These are phyloP conservation scores for Rhinoderma darwinii DNA, from an alignment of 2,113 vertebrate species.

Conservation along the genomic window DNA sequence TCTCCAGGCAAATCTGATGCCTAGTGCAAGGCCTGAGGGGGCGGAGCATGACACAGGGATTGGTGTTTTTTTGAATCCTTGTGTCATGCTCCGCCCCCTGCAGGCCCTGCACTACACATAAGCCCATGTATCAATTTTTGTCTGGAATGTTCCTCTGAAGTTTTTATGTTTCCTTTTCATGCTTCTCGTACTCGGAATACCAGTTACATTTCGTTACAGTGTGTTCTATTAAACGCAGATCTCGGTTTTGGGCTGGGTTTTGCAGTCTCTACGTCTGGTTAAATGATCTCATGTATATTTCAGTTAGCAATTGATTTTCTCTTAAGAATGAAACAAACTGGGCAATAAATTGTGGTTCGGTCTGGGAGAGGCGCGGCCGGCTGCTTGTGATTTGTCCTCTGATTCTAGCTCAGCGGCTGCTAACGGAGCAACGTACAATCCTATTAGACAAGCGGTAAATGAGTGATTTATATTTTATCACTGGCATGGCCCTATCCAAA, in stretches of 20 bases:
- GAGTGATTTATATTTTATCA: not conserved
- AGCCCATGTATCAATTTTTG: no score
- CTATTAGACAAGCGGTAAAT: not conserved
- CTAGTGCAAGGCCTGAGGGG: no score
- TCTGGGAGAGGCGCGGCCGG: slow-evolving; percentile 3
- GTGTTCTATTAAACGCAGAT: not conserved
- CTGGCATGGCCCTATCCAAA: not conserved
- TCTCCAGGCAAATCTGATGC: no score
- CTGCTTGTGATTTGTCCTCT: slow-evolving; percentile 23
- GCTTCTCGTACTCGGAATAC: not conserved
- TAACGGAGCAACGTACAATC: not conserved
- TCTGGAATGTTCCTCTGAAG: not conserved
- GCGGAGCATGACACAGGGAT: no score
- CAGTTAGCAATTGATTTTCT: slow-evolving; percentile 43
- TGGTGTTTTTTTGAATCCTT: not conserved
- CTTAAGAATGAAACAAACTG: slow-evolving; percentile 30
- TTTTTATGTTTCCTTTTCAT: not conserved
- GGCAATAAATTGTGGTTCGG: slow-evolving; percentile 28
- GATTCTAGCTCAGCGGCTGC: not conserved
- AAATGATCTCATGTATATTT: slow-evolving; percentile 33
- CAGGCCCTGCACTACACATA: not conserved
- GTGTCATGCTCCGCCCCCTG: not conserved
- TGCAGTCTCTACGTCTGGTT: not conserved
- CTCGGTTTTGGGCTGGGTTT: not conserved
- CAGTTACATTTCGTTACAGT: not conserved